Base-by-base conservation (phyloP, 2,888 invertebrate genomes). In the Morpho achilles region DNA sequence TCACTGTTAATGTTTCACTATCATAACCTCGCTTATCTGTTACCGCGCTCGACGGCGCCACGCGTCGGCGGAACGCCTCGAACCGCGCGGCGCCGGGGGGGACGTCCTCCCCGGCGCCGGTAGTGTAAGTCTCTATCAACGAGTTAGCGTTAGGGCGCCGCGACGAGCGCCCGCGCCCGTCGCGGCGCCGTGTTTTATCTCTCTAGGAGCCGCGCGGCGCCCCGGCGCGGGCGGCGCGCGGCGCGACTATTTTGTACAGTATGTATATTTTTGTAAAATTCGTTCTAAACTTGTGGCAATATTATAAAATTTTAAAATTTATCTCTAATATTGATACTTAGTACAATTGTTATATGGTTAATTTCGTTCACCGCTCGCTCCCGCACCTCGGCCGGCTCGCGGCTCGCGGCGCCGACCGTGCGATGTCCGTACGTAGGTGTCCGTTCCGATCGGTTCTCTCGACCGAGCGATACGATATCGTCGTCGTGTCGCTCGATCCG, bases 231-330 rank as follows among this genome's bases (percentile, higher is more conserved):
- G 50, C 51, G 58, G 56, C 41, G 45, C 57, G 60, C 41, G 55
- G 53, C 86, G 80, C 82, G 76, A 82, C 85, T 84, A 81, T 81
- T 54, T 78, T 87, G 89, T 88, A 88, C 86, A 87, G 86, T 84
- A 80, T 88, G 86, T 87, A 88, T 89, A 89, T 89, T 89, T 88
- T 88, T 89, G 86, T 89, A 88, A 82, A 87, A 86, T 86, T 86
- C 82, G 80, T 76, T 86, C 81, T 79, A 82, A 32, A 83, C 82
- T 84, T 79, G 80, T 84, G 87, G 89, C 88, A 88, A 88, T 88
- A 88, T 86, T 79, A 84, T 80, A 71, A 80, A 82, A 79, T 78
- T 80, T 84, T 81, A 73, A 84, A 84, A 81, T 78, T 76, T 80
- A 80, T 80, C 82, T 83, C 74, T 84, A 82, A 80, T 82, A 60